Conservation (phyloP, 2,888 invertebrate species). For the Eupelmus urozonus region DNA sequence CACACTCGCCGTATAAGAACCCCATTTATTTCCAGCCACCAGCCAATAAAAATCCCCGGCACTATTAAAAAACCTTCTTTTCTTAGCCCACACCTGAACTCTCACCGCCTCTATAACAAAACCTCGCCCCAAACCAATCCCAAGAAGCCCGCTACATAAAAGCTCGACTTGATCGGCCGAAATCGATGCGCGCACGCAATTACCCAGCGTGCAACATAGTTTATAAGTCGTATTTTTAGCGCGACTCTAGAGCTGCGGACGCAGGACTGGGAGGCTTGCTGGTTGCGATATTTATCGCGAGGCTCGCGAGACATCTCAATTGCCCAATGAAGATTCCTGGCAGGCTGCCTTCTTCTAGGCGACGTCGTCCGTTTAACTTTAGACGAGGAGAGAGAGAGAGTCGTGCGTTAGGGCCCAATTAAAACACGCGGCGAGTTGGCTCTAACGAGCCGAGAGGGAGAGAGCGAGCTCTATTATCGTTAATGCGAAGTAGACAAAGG, state of each 20-base stretch:
- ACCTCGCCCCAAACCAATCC: too few species aligned
- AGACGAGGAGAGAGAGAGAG: too few species aligned
- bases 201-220: neutral
- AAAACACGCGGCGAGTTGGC: conserved; percentile 52
- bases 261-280: neutral
- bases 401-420: conserved; percentile 59
- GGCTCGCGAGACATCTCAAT: conserved; percentile 58
- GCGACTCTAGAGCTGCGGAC: neutral
- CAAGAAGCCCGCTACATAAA: neutral
- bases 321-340: conserved; percentile 63
- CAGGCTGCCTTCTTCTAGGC: conserved; percentile 41
- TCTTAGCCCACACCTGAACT: conserved; percentile 21
- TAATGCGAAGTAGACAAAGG: too few species aligned
- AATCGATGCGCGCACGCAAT: neutral
- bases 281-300: conserved; percentile 45
- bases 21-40: too few species aligned
- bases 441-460: conserved; percentile 54
- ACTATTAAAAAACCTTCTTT: neutral
- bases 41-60: neutral
- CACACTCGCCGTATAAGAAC: too few species aligned
- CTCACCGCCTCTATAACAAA: neutral
- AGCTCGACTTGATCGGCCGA: neutral
- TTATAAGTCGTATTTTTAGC: conserved; percentile 49
- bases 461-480: conserved; percentile 7
- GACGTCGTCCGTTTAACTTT: conserved; percentile 59